phyloP scores from a whole-genome alignment of 1,140 invertebrate species.

The Notospermus geniculatus region DNA sequence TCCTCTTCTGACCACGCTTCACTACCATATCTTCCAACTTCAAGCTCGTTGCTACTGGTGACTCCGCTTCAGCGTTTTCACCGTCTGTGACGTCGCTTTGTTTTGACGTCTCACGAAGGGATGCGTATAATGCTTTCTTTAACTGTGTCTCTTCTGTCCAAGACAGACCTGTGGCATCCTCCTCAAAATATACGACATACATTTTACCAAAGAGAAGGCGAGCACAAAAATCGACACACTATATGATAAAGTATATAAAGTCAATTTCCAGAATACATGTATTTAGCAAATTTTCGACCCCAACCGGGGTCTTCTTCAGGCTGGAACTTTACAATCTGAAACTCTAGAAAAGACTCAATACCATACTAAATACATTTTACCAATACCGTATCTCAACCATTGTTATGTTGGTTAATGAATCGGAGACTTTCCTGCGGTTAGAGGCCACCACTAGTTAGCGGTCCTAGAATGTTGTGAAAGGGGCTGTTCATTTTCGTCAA shows the following conservation, averaged over 20 bases:
- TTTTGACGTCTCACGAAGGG: conserved; percentile 41
- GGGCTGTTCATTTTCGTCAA: no score
- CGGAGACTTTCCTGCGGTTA: not conserved
- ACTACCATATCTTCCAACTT: not conserved
- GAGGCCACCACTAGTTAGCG: no score
- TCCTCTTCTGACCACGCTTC: not conserved
- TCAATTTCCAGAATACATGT: no score
- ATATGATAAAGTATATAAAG: no score
- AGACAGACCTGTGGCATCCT: conserved; percentile 48
- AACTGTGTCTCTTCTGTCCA: conserved; percentile 55
- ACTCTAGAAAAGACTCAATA: no score
- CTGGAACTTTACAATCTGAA: no score
- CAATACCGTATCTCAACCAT: no score
- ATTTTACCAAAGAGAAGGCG: not conserved
- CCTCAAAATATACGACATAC: conserved; percentile 27
- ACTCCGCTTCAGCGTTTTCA: not conserved
- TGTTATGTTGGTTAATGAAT: no score
- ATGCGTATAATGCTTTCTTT: conserved; percentile 56
- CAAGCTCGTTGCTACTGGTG: not conserved
- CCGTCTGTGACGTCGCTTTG: not conserved
- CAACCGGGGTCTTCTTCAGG: no score
- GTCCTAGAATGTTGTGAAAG: no score
- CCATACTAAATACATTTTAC: not conserved
- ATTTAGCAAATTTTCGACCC: no score
- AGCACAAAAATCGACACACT: no score